Evolutionary conservation across 2,113 vertebrate species (phyloP).

Genomic region (Dasyprocta punctata): DNA sequence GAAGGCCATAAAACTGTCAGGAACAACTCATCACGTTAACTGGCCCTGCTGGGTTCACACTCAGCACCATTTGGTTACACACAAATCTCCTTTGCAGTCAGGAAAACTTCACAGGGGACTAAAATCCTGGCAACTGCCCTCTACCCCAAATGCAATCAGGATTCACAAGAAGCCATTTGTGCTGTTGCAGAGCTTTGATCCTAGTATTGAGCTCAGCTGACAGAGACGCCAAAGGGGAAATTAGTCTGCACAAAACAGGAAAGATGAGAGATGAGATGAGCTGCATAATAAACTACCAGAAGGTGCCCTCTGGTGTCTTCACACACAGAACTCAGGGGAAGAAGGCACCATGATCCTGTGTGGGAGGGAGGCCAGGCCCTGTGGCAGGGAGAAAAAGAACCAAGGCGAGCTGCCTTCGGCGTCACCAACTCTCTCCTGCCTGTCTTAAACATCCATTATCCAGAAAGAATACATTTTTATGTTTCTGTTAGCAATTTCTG

Average conservation of each 20-base stretch:
- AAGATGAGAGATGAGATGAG: constrained; percentile 17
- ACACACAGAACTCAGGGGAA: accelerated
- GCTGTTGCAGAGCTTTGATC: background rate
- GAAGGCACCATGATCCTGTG: accelerated
- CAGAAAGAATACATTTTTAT: background rate
- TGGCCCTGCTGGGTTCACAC: accelerated
- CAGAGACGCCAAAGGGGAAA: constrained; percentile 34
- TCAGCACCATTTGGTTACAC: background rate
- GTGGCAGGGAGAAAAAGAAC: background rate
- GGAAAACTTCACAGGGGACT: background rate
- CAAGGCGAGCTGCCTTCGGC: background rate
- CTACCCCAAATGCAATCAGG: background rate
- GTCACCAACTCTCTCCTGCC: background rate
- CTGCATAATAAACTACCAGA: background rate
- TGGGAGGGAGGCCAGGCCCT: background rate
- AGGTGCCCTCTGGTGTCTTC: background rate
- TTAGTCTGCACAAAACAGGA: constrained; percentile 50
- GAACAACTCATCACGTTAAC: background rate
- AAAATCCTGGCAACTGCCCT: background rate
- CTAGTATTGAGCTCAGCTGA: constrained; percentile 31
- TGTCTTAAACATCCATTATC: background rate
- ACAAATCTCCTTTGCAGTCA: constrained; percentile 34
- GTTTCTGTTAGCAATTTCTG: background rate
- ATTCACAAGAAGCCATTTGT: constrained; percentile 41
- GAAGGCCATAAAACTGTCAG: background rate